Evolutionary conservation across 2,113 vertebrate genomes (phyloP), one percentile per base, ranked within the genome.

Genomic region (Urocynchramus pylzowi): DNA sequence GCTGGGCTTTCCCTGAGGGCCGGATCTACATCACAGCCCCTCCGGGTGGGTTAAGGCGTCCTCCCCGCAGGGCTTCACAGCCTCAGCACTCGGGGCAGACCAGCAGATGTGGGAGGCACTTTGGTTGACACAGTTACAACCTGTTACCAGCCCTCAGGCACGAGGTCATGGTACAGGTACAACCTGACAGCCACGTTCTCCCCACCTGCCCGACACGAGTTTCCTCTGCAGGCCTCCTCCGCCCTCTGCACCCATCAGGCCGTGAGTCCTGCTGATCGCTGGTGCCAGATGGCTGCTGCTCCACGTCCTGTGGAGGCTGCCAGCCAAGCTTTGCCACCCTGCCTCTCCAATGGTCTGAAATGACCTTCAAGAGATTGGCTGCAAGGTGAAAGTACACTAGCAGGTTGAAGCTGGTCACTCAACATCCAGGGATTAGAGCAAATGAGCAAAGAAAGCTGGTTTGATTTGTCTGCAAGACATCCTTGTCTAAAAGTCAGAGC

Each of bases 311-410:
- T 17, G 71, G 31, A 78, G 90, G 71, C 79, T 94, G 76, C 52
- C 88, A 78, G 92, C 52, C 90, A 86, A 64, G n/a, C 13, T 74
- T 52, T 52, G 47, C 47, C 39, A 39, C 56, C 39, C 79, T 74
- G 52, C 44, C 31, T 56, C 76, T 44, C 71, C 85, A 77, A 8
- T 6, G 2, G 49, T 42, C 85, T 77, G 71, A 90, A 85, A 77
- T 79, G 75, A 93, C 95, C 93, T 91, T 96, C 67, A 91, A 47
- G 91, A 63, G 22, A 30, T 0, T 39, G 24, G 14, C 47, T 80
- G 33, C 83, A 70, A 89, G 89, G 89, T 90, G 70, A 93, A 94
- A 90, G 82, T 59, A 70, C 65, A 67, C 16, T 56, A 77, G 56
- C 31, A 88, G 39, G n/a, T 44, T 64, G 77, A 75, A 79, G 31